A percentile compares a stretch with the other conserved stretches of the same genome.
These are phyloP conservation scores for Poeciliopsis turneri DNA, from an alignment of 2,797 vertebrate genomes.

Conservation along the genomic window DNA sequence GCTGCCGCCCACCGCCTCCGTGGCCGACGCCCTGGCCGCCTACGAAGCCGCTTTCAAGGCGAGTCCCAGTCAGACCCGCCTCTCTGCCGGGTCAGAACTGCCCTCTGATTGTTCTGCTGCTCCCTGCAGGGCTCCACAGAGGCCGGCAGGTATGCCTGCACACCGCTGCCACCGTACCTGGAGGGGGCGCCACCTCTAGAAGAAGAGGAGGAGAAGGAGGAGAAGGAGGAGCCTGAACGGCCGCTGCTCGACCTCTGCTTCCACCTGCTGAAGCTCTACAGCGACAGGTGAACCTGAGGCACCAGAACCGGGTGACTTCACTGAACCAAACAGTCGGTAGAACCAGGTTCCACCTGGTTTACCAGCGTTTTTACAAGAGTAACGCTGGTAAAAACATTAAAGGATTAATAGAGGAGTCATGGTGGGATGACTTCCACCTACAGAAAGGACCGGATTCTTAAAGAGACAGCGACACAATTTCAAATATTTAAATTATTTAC, in stretches of 20 bases:
- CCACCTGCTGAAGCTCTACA: slow-evolving; percentile 95
- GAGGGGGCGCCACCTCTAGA: slow-evolving; percentile 71
- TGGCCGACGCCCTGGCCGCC: slow-evolving; percentile 86
- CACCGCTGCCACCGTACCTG: slow-evolving; percentile 90
- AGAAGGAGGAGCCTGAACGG: slow-evolving; percentile 46
- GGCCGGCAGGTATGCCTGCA: slow-evolving; percentile 84
- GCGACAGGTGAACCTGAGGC: slow-evolving; percentile 84
- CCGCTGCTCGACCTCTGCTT: slow-evolving; percentile 90
- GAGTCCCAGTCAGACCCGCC: not conserved
- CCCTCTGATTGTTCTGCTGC: not conserved
- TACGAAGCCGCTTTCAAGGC: slow-evolving; percentile 93
- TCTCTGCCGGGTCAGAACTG: not conserved
- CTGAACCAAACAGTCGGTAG: no score
- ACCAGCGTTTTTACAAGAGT: no score
- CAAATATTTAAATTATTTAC: no score
- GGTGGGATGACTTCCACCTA: no score
- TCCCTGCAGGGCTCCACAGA: slow-evolving; percentile 82
- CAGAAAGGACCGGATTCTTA: no score
- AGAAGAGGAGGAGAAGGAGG: slow-evolving; percentile 64
- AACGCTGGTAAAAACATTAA: no score
- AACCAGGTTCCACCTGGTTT: no score
- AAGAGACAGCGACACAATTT: no score
- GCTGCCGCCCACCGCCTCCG: slow-evolving; percentile 91
- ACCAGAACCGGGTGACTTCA: not conserved
- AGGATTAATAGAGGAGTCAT: no score